These are phyloP conservation scores for Oscheius sp. DNA, from an alignment of 1,140 invertebrate species.

Conservation along the genomic window DNA sequence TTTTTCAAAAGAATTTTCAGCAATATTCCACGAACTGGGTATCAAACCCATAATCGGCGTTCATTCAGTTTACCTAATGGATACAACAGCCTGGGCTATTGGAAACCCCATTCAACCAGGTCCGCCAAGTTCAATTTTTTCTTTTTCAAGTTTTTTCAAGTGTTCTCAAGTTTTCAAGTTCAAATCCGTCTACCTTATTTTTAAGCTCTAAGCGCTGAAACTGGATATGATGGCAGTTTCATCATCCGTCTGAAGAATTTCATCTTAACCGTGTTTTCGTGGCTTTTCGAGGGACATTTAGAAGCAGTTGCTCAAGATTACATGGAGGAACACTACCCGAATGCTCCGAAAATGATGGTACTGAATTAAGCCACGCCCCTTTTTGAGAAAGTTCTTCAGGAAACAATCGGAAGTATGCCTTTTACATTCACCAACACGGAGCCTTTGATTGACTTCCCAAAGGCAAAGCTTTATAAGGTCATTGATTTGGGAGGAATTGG, in stretches of 20 bases:
- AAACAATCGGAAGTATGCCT: background rate
- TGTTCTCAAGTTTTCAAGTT: too few relatives aligned
- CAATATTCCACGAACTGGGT: background rate
- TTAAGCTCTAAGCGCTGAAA: background rate
- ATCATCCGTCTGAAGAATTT: background rate
- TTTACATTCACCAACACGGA: constrained; percentile 16
- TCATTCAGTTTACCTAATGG: background rate
- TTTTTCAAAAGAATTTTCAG: background rate
- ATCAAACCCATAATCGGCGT: background rate
- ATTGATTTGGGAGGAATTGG: constrained; percentile 28
- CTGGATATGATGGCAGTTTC: background rate
- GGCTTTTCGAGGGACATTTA: background rate
- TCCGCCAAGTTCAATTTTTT: background rate
- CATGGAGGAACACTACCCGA: background rate
- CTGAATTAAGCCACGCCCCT: too few relatives aligned
- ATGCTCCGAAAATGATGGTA: background rate
- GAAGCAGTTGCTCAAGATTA: background rate
- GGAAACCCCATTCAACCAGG: background rate
- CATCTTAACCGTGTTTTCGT: background rate
- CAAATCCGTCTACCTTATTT: too few relatives aligned
- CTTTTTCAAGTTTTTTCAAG: background rate
- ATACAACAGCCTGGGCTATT: background rate
- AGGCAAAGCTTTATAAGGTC: constrained; percentile 12
- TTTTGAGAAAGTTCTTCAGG: too few relatives aligned
- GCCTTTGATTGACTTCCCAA: constrained; percentile 11